Percentiles rank a stretch among this genome's conserved stretches.
Conservation (phyloP, 37 sponge, comb jelly and placozoan genomes). For the Cladorhizidae sp. region DNA sequence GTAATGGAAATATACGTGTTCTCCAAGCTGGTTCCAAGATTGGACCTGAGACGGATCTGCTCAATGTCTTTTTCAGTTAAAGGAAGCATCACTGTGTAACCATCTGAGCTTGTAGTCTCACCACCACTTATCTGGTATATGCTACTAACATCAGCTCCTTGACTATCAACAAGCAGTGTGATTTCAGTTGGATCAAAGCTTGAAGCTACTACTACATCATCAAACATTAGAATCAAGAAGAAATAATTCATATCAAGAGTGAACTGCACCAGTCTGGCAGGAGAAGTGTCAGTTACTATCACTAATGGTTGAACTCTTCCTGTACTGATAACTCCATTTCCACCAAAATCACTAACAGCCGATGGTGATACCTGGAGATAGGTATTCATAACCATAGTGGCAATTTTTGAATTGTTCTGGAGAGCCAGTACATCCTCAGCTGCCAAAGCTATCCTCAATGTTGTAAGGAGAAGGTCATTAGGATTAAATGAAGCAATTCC, state of each 20-base stretch:
- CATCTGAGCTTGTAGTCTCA: constrained; percentile 57
- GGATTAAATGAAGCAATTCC: constrained; percentile 64
- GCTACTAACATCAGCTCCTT: constrained; percentile 36
- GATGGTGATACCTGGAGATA: constrained; percentile 42
- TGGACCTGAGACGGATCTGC: constrained; percentile 65
- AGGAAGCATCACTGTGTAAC: constrained; percentile 61
- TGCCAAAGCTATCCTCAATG: constrained; percentile 54
- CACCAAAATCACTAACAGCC: constrained; percentile 71
- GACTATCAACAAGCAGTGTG: constrained; percentile 55
- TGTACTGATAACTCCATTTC: constrained; percentile 40
- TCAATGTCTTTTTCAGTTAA: constrained; percentile 66
- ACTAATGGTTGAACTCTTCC: not conserved
- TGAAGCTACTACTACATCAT: constrained; percentile 74
- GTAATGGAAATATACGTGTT: constrained; percentile 78
- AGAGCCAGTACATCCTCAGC: constrained; percentile 75
- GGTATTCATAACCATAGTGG: constrained; percentile 49
- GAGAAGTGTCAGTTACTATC: constrained; percentile 36
- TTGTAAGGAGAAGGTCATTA: constrained; percentile 42
- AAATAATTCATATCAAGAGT: constrained; percentile 85
- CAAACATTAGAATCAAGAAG: constrained; percentile 74
- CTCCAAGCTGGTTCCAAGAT: constrained; percentile 62
- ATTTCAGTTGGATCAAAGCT: constrained; percentile 56
- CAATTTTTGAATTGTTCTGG: constrained; percentile 62
- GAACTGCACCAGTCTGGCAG: constrained; percentile 60
- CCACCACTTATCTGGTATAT: constrained; percentile 78